Evolutionary conservation across 2,113 vertebrate genomes (phyloP), one percentile per base, ranked within the genome.

Genomic region (Holacanthus passer): DNA sequence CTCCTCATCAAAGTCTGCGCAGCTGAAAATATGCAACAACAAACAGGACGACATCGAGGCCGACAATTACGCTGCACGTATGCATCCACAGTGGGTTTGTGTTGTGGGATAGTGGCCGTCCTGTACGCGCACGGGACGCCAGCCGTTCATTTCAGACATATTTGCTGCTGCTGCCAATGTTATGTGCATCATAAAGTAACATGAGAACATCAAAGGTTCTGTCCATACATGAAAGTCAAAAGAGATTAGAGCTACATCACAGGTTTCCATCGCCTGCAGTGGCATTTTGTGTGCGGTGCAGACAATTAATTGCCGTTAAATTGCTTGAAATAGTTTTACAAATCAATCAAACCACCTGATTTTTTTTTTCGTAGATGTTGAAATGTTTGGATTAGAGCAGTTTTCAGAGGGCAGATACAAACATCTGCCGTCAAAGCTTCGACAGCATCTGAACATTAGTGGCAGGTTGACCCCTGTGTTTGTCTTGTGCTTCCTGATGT

Each of bases 1-100:
- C 75, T 41, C n/a, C 17, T 47, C 37, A 29, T 68, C 48, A 55
- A n/a, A 22, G 64, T 35, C 59, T 69, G n/a, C 16, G 22, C 22
- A 24, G 56, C 24, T 19, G 63, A 74, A 77, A 73, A 47, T 43
- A 77, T 52, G 73, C 52, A 69, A 58, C 77, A 69, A 77, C 52
- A 67, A 76, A 68, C 48, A 56, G 47, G 77, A 69, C 69, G 41
- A 31, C 22, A 27, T 39, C 13, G 5, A 58, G 69, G 53, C 43
- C 10, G 37, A 31, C 53, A 60, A 68, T 62, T 68, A 65, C 50
- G 19, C 48, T 55, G 62, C 3, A 24, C n/a, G n/a, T n/a, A n/a
- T n/a, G n/a, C n/a, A n/a, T n/a, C n/a, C n/a, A n/a, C n/a, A n/a
- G n/a, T n/a, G n/a, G n/a, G n/a, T n/a, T n/a, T n/a, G n/a, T n/a